Evolutionary conservation across 2,797 vertebrate species (phyloP).

Genomic region (Cichlasoma orientale): DNA sequence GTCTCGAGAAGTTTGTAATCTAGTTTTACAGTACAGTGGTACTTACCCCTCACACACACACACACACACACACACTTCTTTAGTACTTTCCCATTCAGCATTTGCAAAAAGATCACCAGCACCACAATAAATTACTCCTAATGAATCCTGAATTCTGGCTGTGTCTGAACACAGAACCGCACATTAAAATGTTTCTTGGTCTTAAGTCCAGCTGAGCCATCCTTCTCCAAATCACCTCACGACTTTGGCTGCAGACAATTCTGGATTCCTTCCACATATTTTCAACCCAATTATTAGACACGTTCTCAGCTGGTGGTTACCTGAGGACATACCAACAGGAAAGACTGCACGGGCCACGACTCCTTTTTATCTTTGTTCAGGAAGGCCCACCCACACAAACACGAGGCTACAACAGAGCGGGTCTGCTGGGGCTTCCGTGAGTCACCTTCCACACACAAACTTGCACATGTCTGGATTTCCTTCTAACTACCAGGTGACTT

Average conservation of each 20-base stretch:
- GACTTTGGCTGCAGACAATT: background rate
- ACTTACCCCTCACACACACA: no score
- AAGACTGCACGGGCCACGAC: background rate
- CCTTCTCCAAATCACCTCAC: background rate
- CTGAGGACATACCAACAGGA: background rate
- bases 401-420: constrained; percentile 36
- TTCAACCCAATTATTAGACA: background rate
- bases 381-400: background rate
- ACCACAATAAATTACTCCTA: background rate
- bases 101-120: background rate
- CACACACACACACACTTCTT: background rate
- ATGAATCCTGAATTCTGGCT: background rate
- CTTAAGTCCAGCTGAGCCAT: background rate
- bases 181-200: background rate
- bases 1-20: no score
- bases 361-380: background rate
- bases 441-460: constrained; percentile 25
- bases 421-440: constrained; percentile 35
- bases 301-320: background rate
- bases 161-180: background rate
- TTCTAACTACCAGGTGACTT: constrained; percentile 44
- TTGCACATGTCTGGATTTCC: constrained; percentile 31
- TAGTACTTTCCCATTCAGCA: background rate
- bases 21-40: no score
- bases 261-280: background rate